phyloP scores from a whole-genome alignment of 2,113 vertebrate genomes.

The Amia ocellicauda region DNA sequence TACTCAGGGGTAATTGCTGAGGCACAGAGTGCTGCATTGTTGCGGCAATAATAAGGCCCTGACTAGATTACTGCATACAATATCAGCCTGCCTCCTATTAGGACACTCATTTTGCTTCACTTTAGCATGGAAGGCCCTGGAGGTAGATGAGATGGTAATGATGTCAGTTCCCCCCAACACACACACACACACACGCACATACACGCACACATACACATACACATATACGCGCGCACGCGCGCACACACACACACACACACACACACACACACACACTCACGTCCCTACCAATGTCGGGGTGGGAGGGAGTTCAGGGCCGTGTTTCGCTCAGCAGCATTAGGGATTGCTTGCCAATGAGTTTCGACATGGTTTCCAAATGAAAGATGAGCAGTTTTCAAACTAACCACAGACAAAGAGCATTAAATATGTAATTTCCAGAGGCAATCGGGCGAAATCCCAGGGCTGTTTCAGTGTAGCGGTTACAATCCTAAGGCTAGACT shows the following conservation, averaged over 20 bases:
- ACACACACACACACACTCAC: conserved; percentile 30
- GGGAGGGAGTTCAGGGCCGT: conserved; percentile 32
- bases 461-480: conserved; percentile 33
- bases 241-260: not conserved
- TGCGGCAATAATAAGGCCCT: conserved; percentile 20
- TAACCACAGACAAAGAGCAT: conserved; percentile 50
- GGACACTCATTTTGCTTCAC: conserved; percentile 65
- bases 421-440: conserved; percentile 63
- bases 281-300: conserved; percentile 24
- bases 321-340: conserved; percentile 47
- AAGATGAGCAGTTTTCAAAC: conserved; percentile 48
- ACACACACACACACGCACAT: conserved; percentile 6
- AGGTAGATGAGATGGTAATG: conserved; percentile 60
- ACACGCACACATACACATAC: conserved; percentile 38
- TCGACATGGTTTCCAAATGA: conserved; percentile 46
- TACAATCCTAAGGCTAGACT: conserved; percentile 31
- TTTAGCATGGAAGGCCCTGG: conserved; percentile 59
- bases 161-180: conserved; percentile 38
- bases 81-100: conserved; percentile 60
- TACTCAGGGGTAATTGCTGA: conserved; percentile 19
- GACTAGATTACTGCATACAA: conserved; percentile 60
- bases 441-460: conserved; percentile 41
- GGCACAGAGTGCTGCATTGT: conserved; percentile 15
- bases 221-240: conserved; percentile 2
- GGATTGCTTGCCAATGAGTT: conserved; percentile 43